Evolutionary conservation across 2,113 vertebrate species (phyloP).

Genomic region (Trinectes maculatus): DNA sequence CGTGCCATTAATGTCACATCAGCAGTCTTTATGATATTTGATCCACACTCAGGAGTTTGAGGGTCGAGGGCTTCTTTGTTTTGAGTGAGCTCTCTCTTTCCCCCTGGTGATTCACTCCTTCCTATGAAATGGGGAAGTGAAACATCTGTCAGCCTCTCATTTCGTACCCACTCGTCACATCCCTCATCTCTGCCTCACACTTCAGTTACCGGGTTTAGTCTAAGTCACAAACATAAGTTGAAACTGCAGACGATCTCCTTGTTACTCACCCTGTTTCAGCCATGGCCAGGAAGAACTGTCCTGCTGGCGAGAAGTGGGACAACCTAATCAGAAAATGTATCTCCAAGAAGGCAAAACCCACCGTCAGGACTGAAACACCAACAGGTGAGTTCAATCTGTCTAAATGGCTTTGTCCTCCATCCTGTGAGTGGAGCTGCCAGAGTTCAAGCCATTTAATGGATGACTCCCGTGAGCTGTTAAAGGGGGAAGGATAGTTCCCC

Average conservation of each 20-base stretch:
- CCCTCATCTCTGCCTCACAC: conserved; percentile 10
- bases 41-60: not conserved
- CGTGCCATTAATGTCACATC: not conserved
- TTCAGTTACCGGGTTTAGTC: not conserved
- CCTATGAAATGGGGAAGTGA: conserved; percentile 77
- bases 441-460: no score
- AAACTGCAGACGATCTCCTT: conserved; percentile 2
- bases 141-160: conserved; percentile 60
- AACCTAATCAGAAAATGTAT: conserved; percentile 6
- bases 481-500: no score
- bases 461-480: no score
- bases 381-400: conserved; percentile 45
- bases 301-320: conserved; percentile 41
- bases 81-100: not conserved
- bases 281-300: conserved; percentile 54
- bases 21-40: not conserved
- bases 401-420: not conserved
- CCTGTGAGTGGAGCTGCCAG: not conserved
- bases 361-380: not conserved
- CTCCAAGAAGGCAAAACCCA: rapidly evolving
- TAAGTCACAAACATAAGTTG: conserved; percentile 10
- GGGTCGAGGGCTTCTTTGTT: conserved; percentile 16
- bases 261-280: not conserved
- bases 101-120: conserved; percentile 74
- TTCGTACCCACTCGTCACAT: conserved; percentile 19